Evolutionary conservation across 1,140 invertebrate genomes (phyloP).

Genomic region (Heterodera carotae): DNA sequence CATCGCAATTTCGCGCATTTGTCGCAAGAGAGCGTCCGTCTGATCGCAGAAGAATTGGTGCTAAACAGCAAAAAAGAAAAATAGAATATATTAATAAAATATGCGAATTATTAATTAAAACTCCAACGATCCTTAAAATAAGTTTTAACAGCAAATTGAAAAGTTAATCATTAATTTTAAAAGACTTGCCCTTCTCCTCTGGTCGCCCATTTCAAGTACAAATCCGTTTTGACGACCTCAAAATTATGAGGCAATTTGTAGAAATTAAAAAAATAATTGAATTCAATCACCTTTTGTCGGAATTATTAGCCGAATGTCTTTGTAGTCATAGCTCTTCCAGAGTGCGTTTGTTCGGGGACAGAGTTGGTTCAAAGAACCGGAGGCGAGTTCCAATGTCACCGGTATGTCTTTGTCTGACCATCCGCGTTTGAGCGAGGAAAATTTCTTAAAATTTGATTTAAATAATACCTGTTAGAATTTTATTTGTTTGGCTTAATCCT

Average conservation of each 20-base stretch:
- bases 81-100: not conserved
- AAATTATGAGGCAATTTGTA: not conserved
- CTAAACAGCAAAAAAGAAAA: slow-evolving; percentile 52
- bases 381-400: slow-evolving; percentile 83
- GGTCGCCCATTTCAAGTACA: slow-evolving; percentile 72
- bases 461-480: no score
- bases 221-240: slow-evolving; percentile 75
- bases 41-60: slow-evolving; percentile 85
- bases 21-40: slow-evolving; percentile 81
- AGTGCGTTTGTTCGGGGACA: slow-evolving; percentile 78
- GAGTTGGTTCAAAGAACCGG: slow-evolving; percentile 84
- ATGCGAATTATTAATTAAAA: slow-evolving; percentile 17
- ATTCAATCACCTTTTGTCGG: slow-evolving; percentile 4
- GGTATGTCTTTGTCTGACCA: slow-evolving; percentile 88
- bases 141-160: no score
- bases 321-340: slow-evolving; percentile 48
- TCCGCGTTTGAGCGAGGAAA: slow-evolving; percentile 68
- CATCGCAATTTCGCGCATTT: slow-evolving; percentile 78
- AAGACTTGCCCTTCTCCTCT: slow-evolving; percentile 49
- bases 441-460: slow-evolving; percentile 30
- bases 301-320: slow-evolving; percentile 75
- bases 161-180: no score
- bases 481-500: not conserved
- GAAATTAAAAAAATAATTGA: not conserved
- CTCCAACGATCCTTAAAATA: no score